Conservation (phyloP, 2,888 invertebrate genomes). For the Alentia gelatinosa region DNA sequence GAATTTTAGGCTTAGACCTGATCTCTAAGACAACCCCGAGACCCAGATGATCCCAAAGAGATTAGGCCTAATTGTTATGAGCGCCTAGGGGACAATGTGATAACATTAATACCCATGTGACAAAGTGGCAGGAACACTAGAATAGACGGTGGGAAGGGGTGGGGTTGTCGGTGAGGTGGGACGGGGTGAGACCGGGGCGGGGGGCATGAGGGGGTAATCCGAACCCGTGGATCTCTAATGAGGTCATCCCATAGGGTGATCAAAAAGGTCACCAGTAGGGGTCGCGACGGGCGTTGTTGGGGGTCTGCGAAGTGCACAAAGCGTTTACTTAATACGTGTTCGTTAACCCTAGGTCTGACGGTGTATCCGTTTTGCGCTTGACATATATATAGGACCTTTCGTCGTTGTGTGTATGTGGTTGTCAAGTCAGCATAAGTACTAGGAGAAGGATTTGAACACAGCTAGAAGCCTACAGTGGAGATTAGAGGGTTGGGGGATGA, state of each 20-base stretch:
- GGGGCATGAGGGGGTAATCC: not conserved
- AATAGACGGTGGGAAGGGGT: not conserved
- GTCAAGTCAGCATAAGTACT: too few relatives aligned
- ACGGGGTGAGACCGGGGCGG: not conserved
- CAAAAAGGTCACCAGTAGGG: not conserved
- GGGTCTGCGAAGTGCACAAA: slow-evolving; percentile 6
- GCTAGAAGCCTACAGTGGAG: too few relatives aligned
- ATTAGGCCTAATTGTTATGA: not conserved
- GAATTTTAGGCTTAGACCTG: not conserved
- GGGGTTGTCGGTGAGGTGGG: not conserved
- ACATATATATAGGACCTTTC: too few relatives aligned
- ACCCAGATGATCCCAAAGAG: not conserved
- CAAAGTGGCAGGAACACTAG: not conserved
- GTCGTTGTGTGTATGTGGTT: too few relatives aligned
- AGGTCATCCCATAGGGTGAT: not conserved
- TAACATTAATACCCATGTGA: not conserved
- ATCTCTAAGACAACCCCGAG: not conserved
- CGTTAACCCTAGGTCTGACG: too few relatives aligned
- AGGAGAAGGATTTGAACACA: too few relatives aligned
- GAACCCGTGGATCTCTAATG: not conserved
- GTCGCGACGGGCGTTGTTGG: not conserved
- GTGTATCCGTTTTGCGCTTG: too few relatives aligned
- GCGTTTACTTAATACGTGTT: not conserved
- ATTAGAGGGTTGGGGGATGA: too few relatives aligned
- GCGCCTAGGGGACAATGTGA: not conserved